Conservation (phyloP, 2,113 vertebrate genomes). For the Leuciscus idus region DNA sequence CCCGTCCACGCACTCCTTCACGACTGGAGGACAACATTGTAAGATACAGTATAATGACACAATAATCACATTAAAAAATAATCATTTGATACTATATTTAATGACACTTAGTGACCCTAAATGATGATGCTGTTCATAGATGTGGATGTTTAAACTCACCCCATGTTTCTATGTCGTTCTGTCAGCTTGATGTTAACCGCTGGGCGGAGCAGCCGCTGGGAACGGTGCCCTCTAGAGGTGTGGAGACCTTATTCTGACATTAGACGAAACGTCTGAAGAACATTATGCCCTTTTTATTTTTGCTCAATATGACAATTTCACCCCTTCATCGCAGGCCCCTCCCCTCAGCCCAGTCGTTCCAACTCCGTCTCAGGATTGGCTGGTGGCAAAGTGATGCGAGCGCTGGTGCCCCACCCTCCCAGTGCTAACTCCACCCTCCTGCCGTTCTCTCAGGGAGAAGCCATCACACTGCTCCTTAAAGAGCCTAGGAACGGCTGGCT, state of each 20-base stretch:
- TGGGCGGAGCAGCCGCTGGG: conserved; percentile 64
- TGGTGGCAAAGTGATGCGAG: conserved; percentile 60
- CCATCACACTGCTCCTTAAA: conserved; percentile 76
- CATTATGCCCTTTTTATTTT: neutral
- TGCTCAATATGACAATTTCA: neutral
- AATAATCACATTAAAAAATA: neutral
- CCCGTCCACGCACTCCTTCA: neutral
- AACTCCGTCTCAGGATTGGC: conserved; percentile 39
- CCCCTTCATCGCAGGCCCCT: conserved; percentile 66
- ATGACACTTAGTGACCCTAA: neutral
- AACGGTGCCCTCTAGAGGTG: conserved; percentile 75
- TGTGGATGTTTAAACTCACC: neutral
- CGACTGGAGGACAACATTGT: conserved; percentile 49
- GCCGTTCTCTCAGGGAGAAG: conserved; percentile 78
- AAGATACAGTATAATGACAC: conserved; percentile 39
- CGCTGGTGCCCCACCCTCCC: conserved; percentile 67
- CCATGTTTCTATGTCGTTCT: neutral
- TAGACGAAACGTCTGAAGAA: neutral
- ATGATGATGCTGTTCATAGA: neutral
- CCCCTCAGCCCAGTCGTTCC: conserved; percentile 66
- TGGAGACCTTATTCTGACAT: conserved; percentile 38
- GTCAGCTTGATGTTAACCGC: conserved; percentile 38
- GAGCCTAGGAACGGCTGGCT: conserved; percentile 91
- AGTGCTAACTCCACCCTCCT: conserved; percentile 83
- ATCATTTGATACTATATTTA: neutral